Evolutionary conservation across 2,797 vertebrate genomes (phyloP).

Genomic region (Smutsia gigantea): DNA sequence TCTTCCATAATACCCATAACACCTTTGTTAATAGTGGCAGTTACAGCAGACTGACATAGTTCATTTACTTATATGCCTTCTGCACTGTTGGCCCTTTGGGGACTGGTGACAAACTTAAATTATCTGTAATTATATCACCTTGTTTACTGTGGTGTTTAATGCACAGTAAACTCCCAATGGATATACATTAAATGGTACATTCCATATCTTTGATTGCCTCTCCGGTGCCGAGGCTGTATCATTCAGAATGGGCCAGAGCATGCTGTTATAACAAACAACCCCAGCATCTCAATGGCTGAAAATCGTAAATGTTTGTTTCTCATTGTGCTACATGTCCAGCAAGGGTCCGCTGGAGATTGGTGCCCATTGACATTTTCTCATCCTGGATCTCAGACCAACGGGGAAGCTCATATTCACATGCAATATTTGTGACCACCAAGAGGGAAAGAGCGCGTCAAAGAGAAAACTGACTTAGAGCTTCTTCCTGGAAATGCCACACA

Average conservation of each 20-base stretch:
- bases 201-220: background rate
- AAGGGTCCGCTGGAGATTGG: background rate
- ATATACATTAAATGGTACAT: background rate
- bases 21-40: background rate
- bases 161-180: background rate
- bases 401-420: background rate
- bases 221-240: background rate
- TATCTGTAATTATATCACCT: background rate
- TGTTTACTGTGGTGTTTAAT: background rate
- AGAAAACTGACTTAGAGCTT: background rate
- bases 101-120: background rate
- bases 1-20: background rate
- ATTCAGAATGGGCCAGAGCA: background rate
- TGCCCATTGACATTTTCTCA: background rate
- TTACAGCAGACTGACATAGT: background rate
- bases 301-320: background rate
- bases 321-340: background rate
- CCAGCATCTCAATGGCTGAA: background rate
- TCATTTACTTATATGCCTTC: background rate
- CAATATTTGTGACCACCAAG: background rate
- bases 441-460: background rate
- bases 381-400: background rate
- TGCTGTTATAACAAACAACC: background rate
- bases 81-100: background rate
- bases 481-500: background rate